phyloP scores from a whole-genome alignment of 2,797 vertebrate genomes.

The Sebastes taczanowskii region DNA sequence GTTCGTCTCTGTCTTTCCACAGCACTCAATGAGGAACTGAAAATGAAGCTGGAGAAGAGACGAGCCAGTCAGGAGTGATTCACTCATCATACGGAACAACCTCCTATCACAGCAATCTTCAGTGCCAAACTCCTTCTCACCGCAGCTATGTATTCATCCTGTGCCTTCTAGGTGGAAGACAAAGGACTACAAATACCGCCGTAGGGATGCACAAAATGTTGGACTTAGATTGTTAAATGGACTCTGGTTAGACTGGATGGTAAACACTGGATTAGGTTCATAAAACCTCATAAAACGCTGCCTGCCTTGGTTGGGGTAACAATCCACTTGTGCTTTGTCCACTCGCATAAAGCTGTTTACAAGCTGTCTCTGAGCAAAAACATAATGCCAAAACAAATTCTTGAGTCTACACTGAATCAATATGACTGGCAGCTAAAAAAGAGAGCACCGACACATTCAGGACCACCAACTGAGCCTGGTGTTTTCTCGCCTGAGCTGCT shows the following conservation, averaged over 20 bases:
- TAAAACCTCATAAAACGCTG: conserved; percentile 31
- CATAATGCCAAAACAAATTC: conserved; percentile 4
- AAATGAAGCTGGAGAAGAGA: conserved; percentile 84
- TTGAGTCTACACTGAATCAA: conserved; percentile 9
- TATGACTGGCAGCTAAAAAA: conserved; percentile 33
- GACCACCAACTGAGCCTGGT: conserved; percentile 54
- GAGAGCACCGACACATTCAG: conserved; percentile 7
- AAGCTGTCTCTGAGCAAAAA: conserved; percentile 33
- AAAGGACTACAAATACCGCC: conserved; percentile 37
- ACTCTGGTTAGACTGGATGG: neutral
- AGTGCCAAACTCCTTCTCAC: conserved; percentile 56
- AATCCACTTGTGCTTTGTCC: conserved; percentile 10
- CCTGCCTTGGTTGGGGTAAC: conserved; percentile 20
- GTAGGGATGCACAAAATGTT: conserved; percentile 11
- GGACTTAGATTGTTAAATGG: conserved; percentile 11
- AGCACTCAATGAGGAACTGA: conserved; percentile 86
- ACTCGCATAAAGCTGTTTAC: conserved; percentile 54
- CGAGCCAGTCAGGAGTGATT: conserved; percentile 81
- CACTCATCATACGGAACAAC: neutral
- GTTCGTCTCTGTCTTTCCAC: conserved; percentile 18
- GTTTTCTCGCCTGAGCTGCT: conserved; percentile 50
- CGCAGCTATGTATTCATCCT: conserved; percentile 68
- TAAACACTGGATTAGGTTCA: conserved; percentile 29
- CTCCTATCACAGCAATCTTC: conserved; percentile 36
- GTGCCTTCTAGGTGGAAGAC: conserved; percentile 77